Base-by-base conservation (phyloP, 2,113 vertebrate species). In the Cnemophilus loriae region DNA sequence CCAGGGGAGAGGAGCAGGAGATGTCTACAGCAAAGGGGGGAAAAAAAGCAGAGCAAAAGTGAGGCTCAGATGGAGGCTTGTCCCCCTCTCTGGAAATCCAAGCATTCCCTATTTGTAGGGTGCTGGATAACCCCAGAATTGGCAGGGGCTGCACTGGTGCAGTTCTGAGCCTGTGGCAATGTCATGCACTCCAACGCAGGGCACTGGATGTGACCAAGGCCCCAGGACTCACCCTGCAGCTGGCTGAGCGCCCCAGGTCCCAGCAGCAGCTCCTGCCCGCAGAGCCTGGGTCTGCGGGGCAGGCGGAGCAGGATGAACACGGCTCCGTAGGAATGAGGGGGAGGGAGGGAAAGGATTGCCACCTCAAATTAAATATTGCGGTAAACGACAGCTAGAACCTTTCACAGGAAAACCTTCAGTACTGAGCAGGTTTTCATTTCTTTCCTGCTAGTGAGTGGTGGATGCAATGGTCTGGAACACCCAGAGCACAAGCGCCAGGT, bases 401-500 rank as follows among this genome's bases (percentile, higher is more conserved):
- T 95, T 71, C 44, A 64, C 95, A 87, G 91, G 71, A 91, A 91
- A 91, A 61, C 82, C 83, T 87, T 89, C 6, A 26, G 90, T 74
- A 90, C 55, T 7, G 56, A 96, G 95, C 70, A 94, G 95, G 95
- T 77, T 94, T 87, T 85, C 52, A 27, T 91, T 88, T 92, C 89
- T 69, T 55, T 96, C 87, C 95, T 93, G 95, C 96, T 81, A 83
- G 61, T 79, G 95, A 94, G 83, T 82, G 77, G 65, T 94, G 94
- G 97, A 96, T 96, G 96, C 93, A 92, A 87, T 95, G 96, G 80
- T 61, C 57, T 93, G 94, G 94, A 92, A 18, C 89, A 80, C 86
- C 96, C 84, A 79, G 92, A 89, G 91, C 88, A 73, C 90, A 91
- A 83, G 89, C 35, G 9, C 47, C 13, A 16, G 90, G 96, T 96